These are phyloP conservation scores for Diacarnus erythraeanus DNA, from an alignment of 37 sponge, comb jelly and placozoan genomes.

Conservation along the genomic window DNA sequence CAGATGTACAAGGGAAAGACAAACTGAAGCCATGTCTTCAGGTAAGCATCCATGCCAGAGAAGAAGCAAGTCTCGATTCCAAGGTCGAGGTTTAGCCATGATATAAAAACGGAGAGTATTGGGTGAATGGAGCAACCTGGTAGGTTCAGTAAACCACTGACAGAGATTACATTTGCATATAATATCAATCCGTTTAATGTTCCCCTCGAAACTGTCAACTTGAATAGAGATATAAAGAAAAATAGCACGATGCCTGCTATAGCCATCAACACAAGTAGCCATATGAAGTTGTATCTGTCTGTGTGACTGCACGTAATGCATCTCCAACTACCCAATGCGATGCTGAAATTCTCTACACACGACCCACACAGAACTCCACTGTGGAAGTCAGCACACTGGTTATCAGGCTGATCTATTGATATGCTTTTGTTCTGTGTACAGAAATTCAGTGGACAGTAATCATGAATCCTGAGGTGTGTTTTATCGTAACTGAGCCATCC, in stretches of 20 bases:
- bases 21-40: conserved; percentile 40
- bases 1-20: conserved; percentile 18
- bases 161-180: conserved; percentile 11
- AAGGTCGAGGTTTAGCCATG: conserved; percentile 40
- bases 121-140: neutral
- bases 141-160: neutral
- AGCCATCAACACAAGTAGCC: neutral
- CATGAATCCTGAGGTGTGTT: no score
- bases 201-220: conserved; percentile 6
- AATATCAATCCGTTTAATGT: conserved; percentile 10
- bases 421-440: no score
- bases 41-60: conserved; percentile 12
- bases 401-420: no score
- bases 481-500: no score
- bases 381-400: conserved; percentile 4
- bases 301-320: neutral
- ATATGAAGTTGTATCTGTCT: neutral
- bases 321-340: neutral
- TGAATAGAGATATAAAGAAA: neutral
- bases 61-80: conserved; percentile 34
- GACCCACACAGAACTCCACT: conserved; percentile 1
- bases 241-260: neutral
- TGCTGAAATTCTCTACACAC: neutral
- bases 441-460: neutral
- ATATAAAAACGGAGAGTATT: conserved; percentile 6